Conservation (phyloP, 2,113 vertebrate species). For the Rhinichthys klamathensis region DNA sequence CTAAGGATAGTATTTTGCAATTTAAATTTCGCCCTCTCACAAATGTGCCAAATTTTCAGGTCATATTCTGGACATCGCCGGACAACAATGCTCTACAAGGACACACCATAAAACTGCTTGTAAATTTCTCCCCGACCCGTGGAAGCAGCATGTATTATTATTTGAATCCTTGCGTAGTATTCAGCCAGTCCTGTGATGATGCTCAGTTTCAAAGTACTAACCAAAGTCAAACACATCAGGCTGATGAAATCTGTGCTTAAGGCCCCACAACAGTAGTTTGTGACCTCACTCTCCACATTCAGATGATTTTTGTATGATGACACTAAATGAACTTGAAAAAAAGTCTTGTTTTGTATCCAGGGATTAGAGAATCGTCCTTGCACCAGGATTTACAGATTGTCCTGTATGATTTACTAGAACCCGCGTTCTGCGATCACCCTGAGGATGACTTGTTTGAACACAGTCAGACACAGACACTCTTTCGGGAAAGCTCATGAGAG, state of each 20-base stretch:
- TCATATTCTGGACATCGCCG: background rate
- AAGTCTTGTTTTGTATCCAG: slow-evolving; percentile 4
- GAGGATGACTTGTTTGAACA: slow-evolving; percentile 19
- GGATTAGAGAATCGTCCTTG: background rate
- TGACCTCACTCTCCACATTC: background rate
- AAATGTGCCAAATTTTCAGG: slow-evolving; percentile 21
- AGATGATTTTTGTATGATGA: background rate
- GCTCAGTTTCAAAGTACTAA: background rate
- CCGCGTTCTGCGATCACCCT: background rate
- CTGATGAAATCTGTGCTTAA: background rate
- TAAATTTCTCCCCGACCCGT: background rate
- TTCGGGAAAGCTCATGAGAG: background rate
- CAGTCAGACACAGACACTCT: slow-evolving; percentile 1
- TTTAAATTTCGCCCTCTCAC: background rate
- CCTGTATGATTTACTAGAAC: slow-evolving; percentile 1
- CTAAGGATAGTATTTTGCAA: slow-evolving; percentile 25
- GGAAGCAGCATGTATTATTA: background rate
- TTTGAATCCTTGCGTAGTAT: background rate
- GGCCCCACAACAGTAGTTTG: background rate
- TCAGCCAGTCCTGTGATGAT: background rate
- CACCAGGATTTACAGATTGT: background rate
- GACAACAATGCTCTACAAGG: slow-evolving; percentile 9
- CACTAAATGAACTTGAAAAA: background rate
- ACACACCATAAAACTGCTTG: background rate
- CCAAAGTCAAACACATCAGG: slow-evolving; percentile 12